Base-by-base conservation (phyloP, 2,888 invertebrate species). In the Scaptomyza flava region DNA sequence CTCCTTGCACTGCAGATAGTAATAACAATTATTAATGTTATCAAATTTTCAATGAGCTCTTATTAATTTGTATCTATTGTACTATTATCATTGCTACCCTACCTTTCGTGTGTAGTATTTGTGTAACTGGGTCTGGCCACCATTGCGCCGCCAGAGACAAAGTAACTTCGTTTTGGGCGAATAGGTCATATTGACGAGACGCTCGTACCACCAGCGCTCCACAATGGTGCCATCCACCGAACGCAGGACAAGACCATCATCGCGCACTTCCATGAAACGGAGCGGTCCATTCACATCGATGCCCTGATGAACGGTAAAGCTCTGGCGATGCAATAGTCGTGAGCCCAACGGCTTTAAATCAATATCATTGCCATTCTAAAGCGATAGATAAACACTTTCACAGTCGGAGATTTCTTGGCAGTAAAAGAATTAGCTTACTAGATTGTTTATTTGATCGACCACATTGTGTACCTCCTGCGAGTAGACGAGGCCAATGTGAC, bases 61-160 rank as follows among this genome's bases (percentile, higher is more conserved):
- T 27, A 27, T 20, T 3, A 17, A 45, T 17, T 36, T 33, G 20
- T 14, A 23, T 14, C 11, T 4, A 42, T 27, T 17, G 2, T n/a
- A 41, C 42, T 27, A n/a, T 34, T 6, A 50, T 50, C 9, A 12
- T 34, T 34, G 12, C n/a, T n/a, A n/a, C 5, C 34, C 87, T 91
- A 98, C 99, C 95, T 99, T 99, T 92, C 98, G 97, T 0, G 99
- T 99, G 91, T 99, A 99, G 93, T 99, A 99, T 93, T 99, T 99
- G 93, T 99, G 98, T 73, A 99, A 94, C 90, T 98, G 97, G 6
- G 98, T 98, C 91, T 98, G 97, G 4, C 97, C 97, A 3, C 97
- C 98, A 90, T 97, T 97, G 84, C 98, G 95, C 87, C 98, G 95
- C 99, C 99, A 99, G 68, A 99, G 94, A 92, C 99, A 99, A 73